Percentiles rank a stretch among this genome's conserved stretches.
Evolutionary conservation across 2,888 invertebrate genomes (phyloP).

Genomic region (Creontiades dilutus): DNA sequence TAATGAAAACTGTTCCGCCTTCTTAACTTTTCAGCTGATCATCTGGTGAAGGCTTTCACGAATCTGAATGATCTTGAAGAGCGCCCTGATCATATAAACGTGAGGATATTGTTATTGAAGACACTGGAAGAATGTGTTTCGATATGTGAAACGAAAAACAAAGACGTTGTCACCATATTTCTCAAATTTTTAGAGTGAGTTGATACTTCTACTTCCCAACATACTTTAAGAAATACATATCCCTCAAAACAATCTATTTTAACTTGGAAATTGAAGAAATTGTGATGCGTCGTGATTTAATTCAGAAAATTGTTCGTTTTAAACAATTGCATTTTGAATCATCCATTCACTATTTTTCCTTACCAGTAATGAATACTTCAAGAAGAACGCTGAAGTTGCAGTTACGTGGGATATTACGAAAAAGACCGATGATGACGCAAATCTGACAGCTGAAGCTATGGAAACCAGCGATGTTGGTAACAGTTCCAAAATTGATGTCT

Average conservation of each 20-base stretch:
- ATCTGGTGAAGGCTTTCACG: slow-evolving; percentile 77
- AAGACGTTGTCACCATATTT: slow-evolving; percentile 89
- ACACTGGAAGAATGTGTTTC: slow-evolving; percentile 86
- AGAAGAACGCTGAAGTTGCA: slow-evolving; percentile 81
- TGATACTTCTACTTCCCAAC: neutral
- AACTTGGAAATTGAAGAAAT: too few relatives aligned
- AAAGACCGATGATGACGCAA: slow-evolving; percentile 75
- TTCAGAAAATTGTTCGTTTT: neutral
- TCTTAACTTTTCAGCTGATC: slow-evolving; percentile 75
- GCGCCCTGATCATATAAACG: slow-evolving; percentile 86
- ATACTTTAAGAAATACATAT: too few relatives aligned
- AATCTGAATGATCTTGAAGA: slow-evolving; percentile 79
- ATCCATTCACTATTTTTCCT: neutral
- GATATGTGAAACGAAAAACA: slow-evolving; percentile 88
- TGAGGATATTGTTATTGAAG: slow-evolving; percentile 90
- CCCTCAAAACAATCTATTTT: too few relatives aligned
- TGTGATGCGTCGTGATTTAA: too few relatives aligned
- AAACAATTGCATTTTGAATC: neutral
- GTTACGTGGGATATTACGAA: slow-evolving; percentile 81
- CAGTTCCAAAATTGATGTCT: slow-evolving; percentile 75
- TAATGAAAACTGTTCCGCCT: too few relatives aligned
- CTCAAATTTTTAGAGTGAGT: slow-evolving; percentile 87
- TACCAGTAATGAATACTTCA: slow-evolving; percentile 82
- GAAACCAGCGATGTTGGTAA: neutral
- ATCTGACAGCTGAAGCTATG: slow-evolving; percentile 33